Evolutionary conservation across 2,888 invertebrate genomes (phyloP).

Genomic region (Tiliacea aurago): DNA sequence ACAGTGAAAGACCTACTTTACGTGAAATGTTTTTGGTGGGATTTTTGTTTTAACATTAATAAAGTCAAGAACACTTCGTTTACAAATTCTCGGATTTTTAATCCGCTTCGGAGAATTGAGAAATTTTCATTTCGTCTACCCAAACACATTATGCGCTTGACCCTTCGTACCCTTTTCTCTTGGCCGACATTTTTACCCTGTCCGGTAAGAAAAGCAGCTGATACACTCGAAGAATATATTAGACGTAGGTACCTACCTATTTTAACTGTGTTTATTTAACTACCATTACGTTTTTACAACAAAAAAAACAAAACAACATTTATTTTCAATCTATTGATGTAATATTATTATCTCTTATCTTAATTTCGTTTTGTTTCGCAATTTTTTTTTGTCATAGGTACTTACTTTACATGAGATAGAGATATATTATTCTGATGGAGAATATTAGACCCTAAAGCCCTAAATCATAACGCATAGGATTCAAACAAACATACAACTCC

Average conservation of each 20-base stretch:
- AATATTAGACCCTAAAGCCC: background rate
- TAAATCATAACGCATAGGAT: background rate
- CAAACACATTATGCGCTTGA: conserved; percentile 44
- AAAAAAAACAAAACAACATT: background rate
- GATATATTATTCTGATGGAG: background rate
- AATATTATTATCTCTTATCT: too few relatives aligned
- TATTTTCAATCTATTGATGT: background rate
- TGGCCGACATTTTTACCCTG: conserved; percentile 9
- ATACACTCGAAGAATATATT: background rate
- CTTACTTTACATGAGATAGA: too few relatives aligned
- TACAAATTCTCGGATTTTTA: background rate
- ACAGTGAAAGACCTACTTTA: too few relatives aligned
- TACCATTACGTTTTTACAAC: background rate
- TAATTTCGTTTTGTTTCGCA: too few relatives aligned
- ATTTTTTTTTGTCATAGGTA: background rate
- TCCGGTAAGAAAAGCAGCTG: conserved; percentile 7
- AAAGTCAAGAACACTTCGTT: background rate
- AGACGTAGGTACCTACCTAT: background rate
- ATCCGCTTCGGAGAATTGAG: background rate
- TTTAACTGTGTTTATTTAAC: background rate
- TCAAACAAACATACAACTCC: background rate
- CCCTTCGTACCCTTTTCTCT: conserved; percentile 49
- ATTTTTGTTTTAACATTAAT: background rate
- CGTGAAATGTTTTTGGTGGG: too few relatives aligned
- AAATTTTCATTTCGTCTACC: conserved; percentile 25